Conservation (phyloP, 2,888 invertebrate genomes). For the Diarsia mendica region DNA sequence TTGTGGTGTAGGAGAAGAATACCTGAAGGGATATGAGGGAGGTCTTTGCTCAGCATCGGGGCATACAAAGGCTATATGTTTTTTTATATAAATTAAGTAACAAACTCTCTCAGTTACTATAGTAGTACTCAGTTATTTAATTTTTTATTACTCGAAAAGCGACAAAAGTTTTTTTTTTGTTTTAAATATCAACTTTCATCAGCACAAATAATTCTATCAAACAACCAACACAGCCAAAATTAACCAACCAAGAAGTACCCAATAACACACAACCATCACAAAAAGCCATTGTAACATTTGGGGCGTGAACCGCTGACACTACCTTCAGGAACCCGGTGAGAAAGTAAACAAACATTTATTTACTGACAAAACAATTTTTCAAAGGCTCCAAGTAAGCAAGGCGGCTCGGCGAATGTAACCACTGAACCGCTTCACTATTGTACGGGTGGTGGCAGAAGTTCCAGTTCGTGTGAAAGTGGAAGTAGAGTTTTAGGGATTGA, state of each 20-base stretch:
- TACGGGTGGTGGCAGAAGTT: conserved; percentile 49
- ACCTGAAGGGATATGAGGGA: no score
- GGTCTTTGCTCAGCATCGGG: no score
- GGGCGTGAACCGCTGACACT: conserved; percentile 52
- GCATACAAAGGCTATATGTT: no score
- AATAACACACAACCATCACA: conserved; percentile 35
- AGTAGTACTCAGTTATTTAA: no score
- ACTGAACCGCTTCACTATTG: conserved; percentile 50
- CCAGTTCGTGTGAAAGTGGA: neutral
- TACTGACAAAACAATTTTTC: conserved; percentile 68
- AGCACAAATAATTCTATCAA: neutral
- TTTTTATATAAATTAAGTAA: no score
- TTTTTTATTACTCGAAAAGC: no score
- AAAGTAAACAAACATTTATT: conserved; percentile 64
- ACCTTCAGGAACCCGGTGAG: conserved; percentile 45
- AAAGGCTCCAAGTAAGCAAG: conserved; percentile 62
- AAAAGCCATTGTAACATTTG: conserved; percentile 48
- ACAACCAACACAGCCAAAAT: conserved; percentile 12
- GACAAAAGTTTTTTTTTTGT: no score
- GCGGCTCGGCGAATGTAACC: conserved; percentile 60
- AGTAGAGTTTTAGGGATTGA: neutral
- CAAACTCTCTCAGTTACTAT: no score
- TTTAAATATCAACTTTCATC: no score
- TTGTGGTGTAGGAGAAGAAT: no score
- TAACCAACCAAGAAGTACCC: conserved; percentile 14